Evolutionary conservation across 2,113 vertebrate genomes (phyloP), one percentile per base, ranked within the genome.

Genomic region (Jaculus jaculus): DNA sequence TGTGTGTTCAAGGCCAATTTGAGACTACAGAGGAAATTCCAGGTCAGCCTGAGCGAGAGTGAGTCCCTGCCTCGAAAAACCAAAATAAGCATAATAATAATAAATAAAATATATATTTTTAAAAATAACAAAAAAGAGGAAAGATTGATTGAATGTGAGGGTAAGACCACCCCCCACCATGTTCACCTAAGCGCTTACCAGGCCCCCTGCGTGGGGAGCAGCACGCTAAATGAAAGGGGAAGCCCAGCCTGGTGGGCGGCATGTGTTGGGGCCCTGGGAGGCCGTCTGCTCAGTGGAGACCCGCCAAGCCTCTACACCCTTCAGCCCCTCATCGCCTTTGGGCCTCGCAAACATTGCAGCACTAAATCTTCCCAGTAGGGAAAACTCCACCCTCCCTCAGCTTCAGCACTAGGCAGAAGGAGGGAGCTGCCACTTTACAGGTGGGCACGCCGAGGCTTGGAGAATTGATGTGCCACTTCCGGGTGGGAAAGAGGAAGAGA

Each of bases 231-330:
- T 34, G 68, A 68, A 58, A 84, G 39, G 47, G 26, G 58, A 9
- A 81, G 39, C 34, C 74, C 24, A 65, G 47, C 17, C 85, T 2
- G 5, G 30, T 2, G 1, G 12, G 11, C 30, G 0, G 2, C 37
- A 47, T 74, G 37, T 9, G 8, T 42, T 23, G 69, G n/a, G 51
- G 65, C 47, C 58, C 30, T 0, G 0, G 0, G 23, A 23, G 26
- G 80, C 71, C 1, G 1, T 39, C 79, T 32, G 4, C 26, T 68
- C 54, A 28, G 37, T 37, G 47, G 10, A 51, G 28, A 71, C 60
- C 23, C 2, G 65, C 72, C 66, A 17, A 78, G 54, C 21, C 58
- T 23, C 9, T 4, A 60, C 15, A 18, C 78, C 72, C 71, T 77
- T 47, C 0, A 0, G 51, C 74, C 34, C 34, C 73, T 8, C 10